Conservation (phyloP, 2,113 vertebrate genomes). For the Monarcha castaneiventris region DNA sequence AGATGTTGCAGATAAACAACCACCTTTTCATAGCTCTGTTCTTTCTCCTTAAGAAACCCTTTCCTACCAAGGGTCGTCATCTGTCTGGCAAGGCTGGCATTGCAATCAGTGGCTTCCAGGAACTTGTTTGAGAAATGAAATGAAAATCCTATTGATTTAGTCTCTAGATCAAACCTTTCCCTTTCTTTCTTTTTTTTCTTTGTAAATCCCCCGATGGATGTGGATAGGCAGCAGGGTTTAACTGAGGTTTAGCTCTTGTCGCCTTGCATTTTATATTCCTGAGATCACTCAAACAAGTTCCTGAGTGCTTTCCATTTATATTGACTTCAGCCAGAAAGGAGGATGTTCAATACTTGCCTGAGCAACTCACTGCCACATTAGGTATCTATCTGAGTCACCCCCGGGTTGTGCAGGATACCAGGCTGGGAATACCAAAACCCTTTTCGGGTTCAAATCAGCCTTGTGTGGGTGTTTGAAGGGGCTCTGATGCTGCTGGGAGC, state of each 20-base stretch:
- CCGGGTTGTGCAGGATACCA: neutral
- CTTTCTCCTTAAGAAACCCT: neutral
- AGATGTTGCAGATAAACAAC: neutral
- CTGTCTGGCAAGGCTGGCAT: neutral
- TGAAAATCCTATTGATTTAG: slow-evolving; percentile 27
- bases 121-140: slow-evolving; percentile 16
- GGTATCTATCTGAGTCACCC: neutral
- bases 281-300: neutral
- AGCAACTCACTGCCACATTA: rapidly evolving
- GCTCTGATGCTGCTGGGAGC: neutral
- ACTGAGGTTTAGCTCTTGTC: neutral
- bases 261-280: neutral
- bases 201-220: neutral
- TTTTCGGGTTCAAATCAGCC: neutral
- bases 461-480: neutral
- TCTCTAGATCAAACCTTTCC: neutral
- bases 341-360: neutral
- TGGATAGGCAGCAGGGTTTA: neutral
- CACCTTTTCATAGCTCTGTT: neutral
- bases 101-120: neutral
- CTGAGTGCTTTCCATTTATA: neutral
- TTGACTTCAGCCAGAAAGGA: neutral
- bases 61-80: neutral
- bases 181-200: neutral
- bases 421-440: neutral